Evolutionary conservation across 1,140 invertebrate species (phyloP).

Genomic region (Aphaenogaster floridana): DNA sequence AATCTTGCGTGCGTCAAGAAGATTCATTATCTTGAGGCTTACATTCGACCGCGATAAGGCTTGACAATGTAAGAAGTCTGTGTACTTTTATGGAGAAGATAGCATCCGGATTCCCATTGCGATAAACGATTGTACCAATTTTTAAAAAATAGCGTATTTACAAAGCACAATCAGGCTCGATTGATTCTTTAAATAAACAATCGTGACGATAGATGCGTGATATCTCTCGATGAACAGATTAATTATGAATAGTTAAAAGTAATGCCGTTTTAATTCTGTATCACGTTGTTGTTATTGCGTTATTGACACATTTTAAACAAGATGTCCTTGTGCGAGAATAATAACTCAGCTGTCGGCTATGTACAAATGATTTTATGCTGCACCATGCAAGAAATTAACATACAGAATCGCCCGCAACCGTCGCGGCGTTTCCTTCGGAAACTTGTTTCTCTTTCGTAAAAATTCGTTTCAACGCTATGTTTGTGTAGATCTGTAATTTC

Average conservation of each 20-base stretch:
- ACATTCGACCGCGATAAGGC: background rate
- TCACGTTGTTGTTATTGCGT: conserved; percentile 22
- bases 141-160: conserved; percentile 23
- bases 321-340: conserved; percentile 10
- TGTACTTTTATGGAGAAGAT: conserved; percentile 29
- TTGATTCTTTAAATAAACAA: background rate
- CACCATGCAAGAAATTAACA: conserved; percentile 50
- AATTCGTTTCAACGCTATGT: background rate
- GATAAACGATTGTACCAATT: conserved; percentile 12
- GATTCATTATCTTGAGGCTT: background rate
- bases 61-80: conserved; percentile 1
- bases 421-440: conserved; percentile 22
- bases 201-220: conserved; percentile 8
- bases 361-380: conserved; percentile 23
- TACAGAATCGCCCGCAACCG: background rate
- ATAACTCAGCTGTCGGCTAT: conserved; percentile 15
- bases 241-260: conserved; percentile 11
- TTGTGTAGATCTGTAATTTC: background rate
- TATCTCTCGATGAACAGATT: conserved; percentile 6
- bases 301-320: conserved; percentile 27
- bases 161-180: conserved; percentile 27
- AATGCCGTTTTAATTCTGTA: background rate
- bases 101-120: background rate
- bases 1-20: conserved; percentile 21
- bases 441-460: background rate